Base-by-base conservation (phyloP, 2,113 vertebrate genomes). In the Otocyon megalotis region DNA sequence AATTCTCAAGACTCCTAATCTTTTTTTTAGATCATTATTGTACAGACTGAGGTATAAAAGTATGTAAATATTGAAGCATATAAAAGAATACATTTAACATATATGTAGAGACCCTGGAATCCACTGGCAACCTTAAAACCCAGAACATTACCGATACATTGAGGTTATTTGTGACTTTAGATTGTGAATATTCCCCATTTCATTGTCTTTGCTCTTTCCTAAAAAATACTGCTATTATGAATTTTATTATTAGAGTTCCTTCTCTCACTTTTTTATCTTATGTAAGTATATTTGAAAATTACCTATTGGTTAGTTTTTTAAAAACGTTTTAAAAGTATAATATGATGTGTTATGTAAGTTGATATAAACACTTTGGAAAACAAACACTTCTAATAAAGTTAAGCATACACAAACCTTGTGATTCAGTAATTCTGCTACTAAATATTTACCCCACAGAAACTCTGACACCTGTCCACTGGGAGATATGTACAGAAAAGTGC, bases 271-370 rank as follows among this genome's bases (percentile, higher is more conserved):
- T 93, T 93, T 63, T 74, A 58, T 74, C 32, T 82, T 28, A 7
- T 67, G 24, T 12, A 69, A 72, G 48, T 26, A 43, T 26, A 88
- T 89, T 74, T 88, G 22, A 74, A 89, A 85, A 19, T 63, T 13
- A 56, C 58, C 15, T 93, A 4, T 19, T 62, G 4, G 69, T 92
- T 67, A 76, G 16, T 60, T 95, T 95, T 50, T 95, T 95, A 84
- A 56, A 85, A 84, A 58, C 8, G 15, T 93, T 85, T 24, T 81
- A 62, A 80, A 90, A 82, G 16, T 53, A 67, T 37, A 83, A 67
- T 69, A n/a, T 58, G 37, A 22, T 90, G 1, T 60, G 24, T 93
- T 89, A 6, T 56, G 0, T 90, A 74, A 96, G 7, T 71, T 50
- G 9, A 58, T 63, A 37, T 19, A 80, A 56, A 48, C 22, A 32